Evolutionary conservation across 1,140 invertebrate genomes (phyloP), one percentile per base, ranked within the genome.

Genomic region (Drosophila hydei): DNA sequence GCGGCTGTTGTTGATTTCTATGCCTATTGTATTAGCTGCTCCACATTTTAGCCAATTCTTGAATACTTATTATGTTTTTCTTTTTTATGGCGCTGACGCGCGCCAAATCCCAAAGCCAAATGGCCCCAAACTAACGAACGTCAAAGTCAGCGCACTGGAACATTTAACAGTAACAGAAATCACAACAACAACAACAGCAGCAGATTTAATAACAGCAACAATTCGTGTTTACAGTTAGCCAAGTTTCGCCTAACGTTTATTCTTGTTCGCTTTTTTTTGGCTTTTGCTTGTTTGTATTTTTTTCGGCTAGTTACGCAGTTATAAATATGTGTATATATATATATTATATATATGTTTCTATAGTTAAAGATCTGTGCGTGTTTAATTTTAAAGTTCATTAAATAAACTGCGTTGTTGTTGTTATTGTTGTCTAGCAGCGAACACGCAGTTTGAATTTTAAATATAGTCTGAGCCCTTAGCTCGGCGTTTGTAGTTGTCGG

Each of bases 111-210:
- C 47, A 74, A 76, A 79, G 51, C 73, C 69, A 81, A 80, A 80
- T 75, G 64, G 78, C 72, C 78, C 73, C 62, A 80, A 85, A 72
- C 77, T 85, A 87, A 81, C 77, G 74, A 80, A 69, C 30, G 11
- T 63, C 64, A 62, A 74, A 71, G 64, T 80, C 80, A 85, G 77
- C 79, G 77, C 80, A 77, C 69, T 87, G 81, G 80, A 85, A 85
- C 73, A 52, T 45, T 42, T 68, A 47, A 33, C 56, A 45, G 18
- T 36, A 38, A 42, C 58, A 36, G 33, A 40, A 62, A 45, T 47
- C 52, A 59, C 52, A 72, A 27, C 40, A 65, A 59, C 33, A 77
- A 42, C 42, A 40, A 45, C 52, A 42, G 21, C 23, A 12, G 9
- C 30, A 30, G 7, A 7, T 33, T 33, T 33, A 56, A 30, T 36